Conservation (phyloP, 2,888 invertebrate species). For the Protonemura montana region DNA sequence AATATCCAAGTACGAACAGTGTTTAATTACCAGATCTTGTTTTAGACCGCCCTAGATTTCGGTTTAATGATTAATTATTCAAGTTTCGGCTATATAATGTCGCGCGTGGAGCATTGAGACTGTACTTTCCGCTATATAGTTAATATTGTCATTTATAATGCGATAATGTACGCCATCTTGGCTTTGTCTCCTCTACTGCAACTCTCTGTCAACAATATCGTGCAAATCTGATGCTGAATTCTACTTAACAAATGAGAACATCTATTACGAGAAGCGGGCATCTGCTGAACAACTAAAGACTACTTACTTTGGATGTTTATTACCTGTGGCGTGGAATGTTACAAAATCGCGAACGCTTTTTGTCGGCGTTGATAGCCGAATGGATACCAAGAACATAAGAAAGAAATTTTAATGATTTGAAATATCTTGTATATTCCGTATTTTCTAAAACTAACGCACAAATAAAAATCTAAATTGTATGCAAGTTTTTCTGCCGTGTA, state of each 20-base stretch:
- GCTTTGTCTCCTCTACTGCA: not conserved
- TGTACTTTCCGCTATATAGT: slow-evolving; percentile 2
- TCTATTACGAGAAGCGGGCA: too few species aligned
- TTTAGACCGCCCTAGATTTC: slow-evolving; percentile 10
- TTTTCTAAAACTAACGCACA: too few species aligned
- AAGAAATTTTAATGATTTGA: too few species aligned
- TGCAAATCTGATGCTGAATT: too few species aligned
- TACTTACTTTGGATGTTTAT: not conserved
- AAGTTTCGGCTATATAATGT: slow-evolving; percentile 24
- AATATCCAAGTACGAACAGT: slow-evolving; percentile 9
- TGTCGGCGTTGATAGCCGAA: too few species aligned
- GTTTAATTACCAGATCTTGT: slow-evolving; percentile 22
- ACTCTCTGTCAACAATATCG: not conserved
- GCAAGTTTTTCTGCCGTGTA: too few species aligned
- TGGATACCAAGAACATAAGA: too few species aligned
- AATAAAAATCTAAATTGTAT: too few species aligned
- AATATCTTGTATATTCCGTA: too few species aligned
- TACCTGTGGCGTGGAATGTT: not conserved
- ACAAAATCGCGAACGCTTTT: not conserved
- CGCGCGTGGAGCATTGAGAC: not conserved
- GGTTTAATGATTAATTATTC: slow-evolving; percentile 20
- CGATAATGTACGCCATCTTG: not conserved
- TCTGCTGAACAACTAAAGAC: not conserved
- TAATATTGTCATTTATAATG: slow-evolving; percentile 28
- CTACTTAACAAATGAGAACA: too few species aligned